These are phyloP conservation scores for Cossypha niveicapilla DNA, from an alignment of 2,797 vertebrate genomes.

Conservation along the genomic window DNA sequence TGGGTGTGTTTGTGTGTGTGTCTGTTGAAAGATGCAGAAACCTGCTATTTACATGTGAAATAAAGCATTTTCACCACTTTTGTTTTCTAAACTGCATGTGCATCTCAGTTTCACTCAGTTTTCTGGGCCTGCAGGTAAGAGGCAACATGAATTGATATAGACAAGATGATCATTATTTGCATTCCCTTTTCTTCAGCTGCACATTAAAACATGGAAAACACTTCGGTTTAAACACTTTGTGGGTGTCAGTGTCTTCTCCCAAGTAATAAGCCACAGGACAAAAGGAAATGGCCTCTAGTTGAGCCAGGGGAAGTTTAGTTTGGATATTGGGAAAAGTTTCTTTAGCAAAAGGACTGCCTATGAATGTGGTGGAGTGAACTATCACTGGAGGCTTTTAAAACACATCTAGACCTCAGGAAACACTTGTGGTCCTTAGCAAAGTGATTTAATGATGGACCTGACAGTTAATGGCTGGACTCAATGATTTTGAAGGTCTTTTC, in stretches of 20 bases:
- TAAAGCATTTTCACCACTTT: background rate
- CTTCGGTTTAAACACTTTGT: background rate
- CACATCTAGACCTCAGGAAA: accelerated
- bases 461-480: background rate
- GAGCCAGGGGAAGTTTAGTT: background rate
- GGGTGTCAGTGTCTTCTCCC: background rate
- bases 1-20: background rate
- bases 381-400: background rate
- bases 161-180: background rate
- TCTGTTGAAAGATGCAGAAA: background rate
- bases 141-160: background rate
- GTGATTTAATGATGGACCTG: background rate
- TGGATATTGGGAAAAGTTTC: background rate
- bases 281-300: background rate
- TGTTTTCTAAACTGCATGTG: background rate
- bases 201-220: background rate
- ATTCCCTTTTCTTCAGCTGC: background rate
- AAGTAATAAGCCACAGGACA: background rate
- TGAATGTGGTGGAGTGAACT: background rate
- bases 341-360: background rate
- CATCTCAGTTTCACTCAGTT: background rate
- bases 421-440: background rate
- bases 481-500: background rate
- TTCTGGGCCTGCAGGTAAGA: background rate
- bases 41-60: background rate